These are phyloP conservation scores for Tetranychus urticae DNA, from an alignment of 1,140 invertebrate species.

Conservation along the genomic window DNA sequence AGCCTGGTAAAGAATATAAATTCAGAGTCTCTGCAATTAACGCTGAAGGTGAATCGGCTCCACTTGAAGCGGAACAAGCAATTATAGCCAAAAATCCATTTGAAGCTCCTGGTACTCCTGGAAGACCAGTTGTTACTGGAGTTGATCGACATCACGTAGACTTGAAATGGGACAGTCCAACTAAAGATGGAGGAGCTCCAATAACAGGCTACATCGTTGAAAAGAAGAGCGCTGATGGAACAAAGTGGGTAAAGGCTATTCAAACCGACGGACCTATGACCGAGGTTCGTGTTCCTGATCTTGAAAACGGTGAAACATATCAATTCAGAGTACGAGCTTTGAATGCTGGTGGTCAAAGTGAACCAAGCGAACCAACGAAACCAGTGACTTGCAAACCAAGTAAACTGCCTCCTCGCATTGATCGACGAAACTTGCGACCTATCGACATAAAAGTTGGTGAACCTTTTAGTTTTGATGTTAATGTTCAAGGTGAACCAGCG, in stretches of 20 bases:
- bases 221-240: conserved; percentile 79
- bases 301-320: conserved; percentile 71
- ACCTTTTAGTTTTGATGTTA: conserved; percentile 62
- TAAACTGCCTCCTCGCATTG: conserved; percentile 87
- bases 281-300: conserved; percentile 55
- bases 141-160: conserved; percentile 67
- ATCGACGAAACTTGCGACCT: conserved; percentile 35
- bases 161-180: conserved; percentile 73
- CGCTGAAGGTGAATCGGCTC: conserved; percentile 88
- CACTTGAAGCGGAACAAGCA: conserved; percentile 67
- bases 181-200: conserved; percentile 69
- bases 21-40: conserved; percentile 97
- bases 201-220: conserved; percentile 73
- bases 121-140: conserved; percentile 78
- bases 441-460: conserved; percentile 46
- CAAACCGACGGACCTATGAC: conserved; percentile 53
- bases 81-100: conserved; percentile 87
- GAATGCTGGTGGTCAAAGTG: conserved; percentile 80
- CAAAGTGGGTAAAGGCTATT: conserved; percentile 74
- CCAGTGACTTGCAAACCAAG: conserved; percentile 89
- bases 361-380: conserved; percentile 61
- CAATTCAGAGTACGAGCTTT: conserved; percentile 68
- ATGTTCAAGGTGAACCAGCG: conserved; percentile 68
- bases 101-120: conserved; percentile 70
- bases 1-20: conserved; percentile 90